These are phyloP conservation scores for Trissolcus basalis DNA, from an alignment of 1,140 invertebrate genomes.

Conservation along the genomic window DNA sequence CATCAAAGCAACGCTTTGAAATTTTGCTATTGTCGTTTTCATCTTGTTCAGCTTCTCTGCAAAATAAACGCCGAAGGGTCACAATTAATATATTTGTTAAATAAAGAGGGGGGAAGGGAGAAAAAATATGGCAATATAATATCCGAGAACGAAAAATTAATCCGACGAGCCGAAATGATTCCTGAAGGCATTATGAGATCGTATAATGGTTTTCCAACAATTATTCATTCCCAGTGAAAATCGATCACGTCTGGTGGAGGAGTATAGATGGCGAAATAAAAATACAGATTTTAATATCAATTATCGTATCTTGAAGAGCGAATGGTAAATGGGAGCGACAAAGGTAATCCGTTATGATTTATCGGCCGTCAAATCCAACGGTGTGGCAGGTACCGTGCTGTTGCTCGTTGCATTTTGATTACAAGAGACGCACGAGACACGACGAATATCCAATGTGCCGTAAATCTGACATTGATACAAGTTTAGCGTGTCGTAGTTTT, in stretches of 20 bases:
- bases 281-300: slow-evolving; percentile 19
- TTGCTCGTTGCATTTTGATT: slow-evolving; percentile 56
- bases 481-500: slow-evolving; percentile 46
- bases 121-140: too few relatives aligned
- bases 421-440: slow-evolving; percentile 49
- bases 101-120: too few relatives aligned
- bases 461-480: slow-evolving; percentile 64
- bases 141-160: too few relatives aligned
- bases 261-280: slow-evolving; percentile 1
- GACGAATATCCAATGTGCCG: slow-evolving; percentile 48
- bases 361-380: slow-evolving; percentile 53
- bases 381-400: slow-evolving; percentile 33
- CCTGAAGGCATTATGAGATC: too few relatives aligned
- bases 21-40: too few relatives aligned
- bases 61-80: too few relatives aligned
- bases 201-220: too few relatives aligned
- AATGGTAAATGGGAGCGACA: slow-evolving; percentile 27
- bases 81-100: too few relatives aligned
- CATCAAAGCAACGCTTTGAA: too few relatives aligned
- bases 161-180: too few relatives aligned
- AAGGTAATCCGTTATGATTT: slow-evolving; percentile 53
- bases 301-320: slow-evolving; percentile 36
- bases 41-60: too few relatives aligned
- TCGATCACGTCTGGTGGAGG: neutral
- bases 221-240: too few relatives aligned